phyloP scores from a whole-genome alignment of 2,888 invertebrate genomes.

The Leuctra nigra region DNA sequence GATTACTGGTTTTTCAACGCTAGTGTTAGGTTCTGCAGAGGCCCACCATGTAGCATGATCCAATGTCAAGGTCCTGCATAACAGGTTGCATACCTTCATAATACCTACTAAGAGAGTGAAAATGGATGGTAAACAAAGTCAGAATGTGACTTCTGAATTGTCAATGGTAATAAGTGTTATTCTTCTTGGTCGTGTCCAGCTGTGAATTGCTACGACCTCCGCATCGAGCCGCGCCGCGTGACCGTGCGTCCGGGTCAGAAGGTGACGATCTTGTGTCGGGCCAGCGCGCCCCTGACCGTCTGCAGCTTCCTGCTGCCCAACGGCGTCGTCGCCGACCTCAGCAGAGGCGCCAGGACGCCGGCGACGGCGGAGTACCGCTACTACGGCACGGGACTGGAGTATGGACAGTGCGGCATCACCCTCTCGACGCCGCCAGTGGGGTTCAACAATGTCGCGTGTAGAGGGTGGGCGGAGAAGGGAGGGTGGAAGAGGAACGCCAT shows the following conservation, averaged over 20 bases:
- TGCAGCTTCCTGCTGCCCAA: constrained; percentile 6
- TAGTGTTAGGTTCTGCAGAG: too few species aligned
- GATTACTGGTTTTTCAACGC: too few species aligned
- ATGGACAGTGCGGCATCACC: constrained; percentile 12
- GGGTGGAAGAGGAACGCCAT: constrained; percentile 4
- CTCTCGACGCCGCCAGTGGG: neutral
- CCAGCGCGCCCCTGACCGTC: neutral
- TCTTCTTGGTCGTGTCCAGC: neutral
- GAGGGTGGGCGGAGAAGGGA: neutral
- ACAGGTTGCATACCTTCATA: too few species aligned
- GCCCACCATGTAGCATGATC: too few species aligned
- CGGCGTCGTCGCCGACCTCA: neutral
- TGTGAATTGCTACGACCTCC: neutral
- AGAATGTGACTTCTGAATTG: too few species aligned
- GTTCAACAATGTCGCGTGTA: neutral
- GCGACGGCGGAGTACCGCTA: neutral
- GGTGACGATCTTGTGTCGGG: constrained; percentile 2
- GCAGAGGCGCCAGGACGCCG: neutral
- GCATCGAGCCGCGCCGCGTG: constrained; percentile 2
- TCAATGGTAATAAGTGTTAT: too few species aligned
- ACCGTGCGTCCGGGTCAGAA: neutral
- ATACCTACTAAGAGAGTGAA: too few species aligned
- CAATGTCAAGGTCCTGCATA: too few species aligned
- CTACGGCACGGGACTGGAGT: constrained; percentile 8
- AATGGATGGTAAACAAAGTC: too few species aligned